These are phyloP conservation scores for Pomacea maculata DNA, from an alignment of 1,140 invertebrate species.

Conservation along the genomic window DNA sequence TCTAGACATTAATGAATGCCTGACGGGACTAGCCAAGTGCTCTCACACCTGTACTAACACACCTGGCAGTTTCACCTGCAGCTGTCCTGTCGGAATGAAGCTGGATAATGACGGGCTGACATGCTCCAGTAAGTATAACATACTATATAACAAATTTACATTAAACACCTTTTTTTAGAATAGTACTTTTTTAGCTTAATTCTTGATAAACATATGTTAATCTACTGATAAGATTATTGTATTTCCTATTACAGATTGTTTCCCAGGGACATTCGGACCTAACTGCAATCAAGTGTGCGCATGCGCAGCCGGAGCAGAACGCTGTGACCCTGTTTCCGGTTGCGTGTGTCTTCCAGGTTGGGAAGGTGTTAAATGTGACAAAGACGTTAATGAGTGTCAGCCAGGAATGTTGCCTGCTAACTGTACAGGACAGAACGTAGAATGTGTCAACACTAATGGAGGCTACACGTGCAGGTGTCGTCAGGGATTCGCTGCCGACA, in stretches of 20 bases:
- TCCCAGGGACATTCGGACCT: constrained; percentile 19
- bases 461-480: constrained; percentile 26
- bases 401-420: neutral
- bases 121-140: too few species aligned
- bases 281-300: constrained; percentile 26
- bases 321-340: constrained; percentile 27
- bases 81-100: too few species aligned
- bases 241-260: constrained; percentile 14
- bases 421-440: constrained; percentile 17
- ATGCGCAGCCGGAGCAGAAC: constrained; percentile 13
- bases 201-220: too few species aligned
- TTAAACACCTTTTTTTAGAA: too few species aligned
- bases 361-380: constrained; percentile 29
- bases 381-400: constrained; percentile 29
- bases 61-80: too few species aligned
- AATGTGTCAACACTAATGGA: constrained; percentile 27
- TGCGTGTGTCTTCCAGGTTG: constrained; percentile 36
- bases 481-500: constrained; percentile 7
- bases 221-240: too few species aligned
- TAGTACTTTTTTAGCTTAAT: too few species aligned
- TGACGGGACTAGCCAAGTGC: too few species aligned
- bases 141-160: too few species aligned
- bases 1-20: too few species aligned
- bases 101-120: too few species aligned
- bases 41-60: too few species aligned